Percentiles rank a stretch among this genome's conserved stretches.
These are phyloP conservation scores for Chrysolina oricalcia DNA, from an alignment of 2,888 invertebrate genomes.

Conservation along the genomic window DNA sequence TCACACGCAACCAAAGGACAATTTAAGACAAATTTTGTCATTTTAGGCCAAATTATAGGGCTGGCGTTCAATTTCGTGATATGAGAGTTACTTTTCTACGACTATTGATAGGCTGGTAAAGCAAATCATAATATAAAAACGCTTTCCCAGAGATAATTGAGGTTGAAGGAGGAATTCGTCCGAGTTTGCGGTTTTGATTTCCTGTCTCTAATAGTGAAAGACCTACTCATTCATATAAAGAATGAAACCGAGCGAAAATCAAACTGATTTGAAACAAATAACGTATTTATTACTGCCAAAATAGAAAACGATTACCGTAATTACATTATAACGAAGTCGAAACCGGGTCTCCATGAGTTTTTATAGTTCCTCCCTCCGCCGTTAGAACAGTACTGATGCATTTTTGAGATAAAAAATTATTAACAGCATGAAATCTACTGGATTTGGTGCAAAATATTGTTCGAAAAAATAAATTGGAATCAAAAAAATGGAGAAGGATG, in stretches of 20 bases:
- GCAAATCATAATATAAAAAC: slow-evolving; percentile 38
- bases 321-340: neutral
- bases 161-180: slow-evolving; percentile 21
- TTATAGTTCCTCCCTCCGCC: too few relatives aligned
- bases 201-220: slow-evolving; percentile 37
- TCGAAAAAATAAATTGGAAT: too few relatives aligned
- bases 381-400: too few relatives aligned
- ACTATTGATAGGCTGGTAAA: slow-evolving; percentile 38
- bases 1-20: slow-evolving; percentile 49
- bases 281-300: slow-evolving; percentile 5
- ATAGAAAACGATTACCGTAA: neutral
- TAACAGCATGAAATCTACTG: too few relatives aligned
- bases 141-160: slow-evolving; percentile 35
- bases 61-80: slow-evolving; percentile 40
- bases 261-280: slow-evolving; percentile 8
- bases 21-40: slow-evolving; percentile 46
- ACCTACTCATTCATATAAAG: slow-evolving; percentile 23
- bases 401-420: too few relatives aligned
- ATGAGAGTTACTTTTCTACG: slow-evolving; percentile 24
- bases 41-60: slow-evolving; percentile 49
- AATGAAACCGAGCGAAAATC: slow-evolving; percentile 6
- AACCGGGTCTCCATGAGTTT: neutral
- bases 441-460: too few relatives aligned
- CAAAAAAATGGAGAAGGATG: too few relatives aligned
- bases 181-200: slow-evolving; percentile 42